Percentiles rank a stretch among this genome's conserved stretches.
Evolutionary conservation across 1,140 invertebrate species (phyloP).

Genomic region (Paralvinella palmiformis): DNA sequence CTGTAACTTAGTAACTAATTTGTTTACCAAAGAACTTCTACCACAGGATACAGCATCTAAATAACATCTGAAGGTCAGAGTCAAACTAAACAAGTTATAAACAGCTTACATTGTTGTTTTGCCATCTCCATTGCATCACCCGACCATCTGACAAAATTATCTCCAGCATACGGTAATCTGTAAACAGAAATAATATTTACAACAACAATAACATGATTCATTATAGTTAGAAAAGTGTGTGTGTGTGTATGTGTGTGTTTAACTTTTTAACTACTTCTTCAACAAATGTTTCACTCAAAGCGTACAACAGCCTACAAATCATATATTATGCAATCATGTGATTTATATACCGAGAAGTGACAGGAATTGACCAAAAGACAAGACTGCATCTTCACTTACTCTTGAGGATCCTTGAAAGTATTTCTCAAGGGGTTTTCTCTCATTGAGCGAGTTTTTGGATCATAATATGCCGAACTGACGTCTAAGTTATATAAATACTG

Average conservation of each 20-base stretch:
- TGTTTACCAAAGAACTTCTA: too few species aligned
- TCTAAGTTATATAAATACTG: constrained; percentile 92
- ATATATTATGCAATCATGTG: neutral
- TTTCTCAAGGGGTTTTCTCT: constrained; percentile 80
- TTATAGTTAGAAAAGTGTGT: too few species aligned
- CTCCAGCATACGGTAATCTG: constrained; percentile 82
- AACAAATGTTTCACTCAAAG: too few species aligned
- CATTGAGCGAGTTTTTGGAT: constrained; percentile 98
- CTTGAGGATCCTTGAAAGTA: constrained; percentile 56
- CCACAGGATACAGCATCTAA: neutral
- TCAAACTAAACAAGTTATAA: neutral
- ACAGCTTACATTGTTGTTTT: constrained; percentile 64
- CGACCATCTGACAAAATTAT: constrained; percentile 90
- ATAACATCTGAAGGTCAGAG: neutral
- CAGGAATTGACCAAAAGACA: too few species aligned
- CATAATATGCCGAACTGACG: constrained; percentile 96
- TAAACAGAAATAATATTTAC: constrained; percentile 33
- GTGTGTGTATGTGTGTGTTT: too few species aligned
- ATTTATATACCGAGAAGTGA: too few species aligned
- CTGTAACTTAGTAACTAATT: too few species aligned
- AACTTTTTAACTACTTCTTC: too few species aligned
- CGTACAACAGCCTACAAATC: constrained; percentile 15
- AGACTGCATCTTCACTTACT: constrained; percentile 55
- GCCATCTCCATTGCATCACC: constrained; percentile 90
- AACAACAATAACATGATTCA: neutral